A percentile compares a stretch with the other conserved stretches of the same genome.
Evolutionary conservation across 2,888 invertebrate genomes (phyloP).

Genomic region (Parnassius mnemosyne): DNA sequence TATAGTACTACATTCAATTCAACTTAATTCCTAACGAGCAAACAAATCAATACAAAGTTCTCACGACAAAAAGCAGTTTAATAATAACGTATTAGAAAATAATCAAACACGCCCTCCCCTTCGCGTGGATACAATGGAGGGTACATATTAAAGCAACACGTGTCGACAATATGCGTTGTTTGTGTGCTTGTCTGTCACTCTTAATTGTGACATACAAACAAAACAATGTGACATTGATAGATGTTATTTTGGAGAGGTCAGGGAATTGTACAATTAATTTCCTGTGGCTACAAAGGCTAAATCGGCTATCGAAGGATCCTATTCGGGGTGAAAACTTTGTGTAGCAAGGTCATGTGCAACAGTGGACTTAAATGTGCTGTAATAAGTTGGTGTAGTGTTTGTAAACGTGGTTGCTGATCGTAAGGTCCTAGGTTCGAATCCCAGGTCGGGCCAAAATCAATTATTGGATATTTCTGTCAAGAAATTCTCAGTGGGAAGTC

Average conservation of each 20-base stretch:
- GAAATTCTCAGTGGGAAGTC: too few relatives aligned
- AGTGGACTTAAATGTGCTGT: too few relatives aligned
- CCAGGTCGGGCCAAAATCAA: too few relatives aligned
- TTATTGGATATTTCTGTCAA: too few relatives aligned
- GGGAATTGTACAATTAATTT: neutral
- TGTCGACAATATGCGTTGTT: conserved; percentile 53
- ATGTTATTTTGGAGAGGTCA: conserved; percentile 11
- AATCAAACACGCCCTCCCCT: conserved; percentile 33
- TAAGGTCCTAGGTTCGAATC: too few relatives aligned
- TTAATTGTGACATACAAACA: conserved; percentile 28
- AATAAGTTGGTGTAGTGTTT: too few relatives aligned
- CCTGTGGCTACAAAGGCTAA: too few relatives aligned
- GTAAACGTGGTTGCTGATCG: too few relatives aligned
- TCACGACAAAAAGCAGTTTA: conserved; percentile 33
- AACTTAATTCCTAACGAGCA: conserved; percentile 15
- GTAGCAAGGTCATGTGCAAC: too few relatives aligned
- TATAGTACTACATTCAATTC: neutral
- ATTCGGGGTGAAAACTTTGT: too few relatives aligned
- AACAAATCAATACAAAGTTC: conserved; percentile 38
- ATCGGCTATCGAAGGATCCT: too few relatives aligned
- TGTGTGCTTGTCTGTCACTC: conserved; percentile 50
- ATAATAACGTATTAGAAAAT: conserved; percentile 32
- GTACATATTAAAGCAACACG: conserved; percentile 51
- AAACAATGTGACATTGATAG: conserved; percentile 30
- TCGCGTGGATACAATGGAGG: conserved; percentile 22